These are phyloP conservation scores for Puffinus mauretanicus DNA, from an alignment of 2,113 vertebrate species.

Conservation along the genomic window DNA sequence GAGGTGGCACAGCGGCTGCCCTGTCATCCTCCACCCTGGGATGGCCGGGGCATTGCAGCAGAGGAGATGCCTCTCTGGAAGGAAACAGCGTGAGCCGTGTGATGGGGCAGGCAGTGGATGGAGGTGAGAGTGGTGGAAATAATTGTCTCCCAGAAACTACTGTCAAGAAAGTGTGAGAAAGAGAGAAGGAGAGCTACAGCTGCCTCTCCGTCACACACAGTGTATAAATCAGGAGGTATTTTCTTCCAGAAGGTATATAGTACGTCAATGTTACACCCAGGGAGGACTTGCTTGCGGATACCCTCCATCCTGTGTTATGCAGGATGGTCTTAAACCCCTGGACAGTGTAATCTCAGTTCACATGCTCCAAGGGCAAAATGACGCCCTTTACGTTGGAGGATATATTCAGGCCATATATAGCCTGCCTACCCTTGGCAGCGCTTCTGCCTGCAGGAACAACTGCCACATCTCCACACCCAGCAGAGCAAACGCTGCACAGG, in stretches of 20 bases:
- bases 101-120: not conserved
- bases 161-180: not conserved
- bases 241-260: not conserved
- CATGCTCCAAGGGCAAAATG: not conserved
- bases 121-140: not conserved
- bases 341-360: not conserved
- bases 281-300: not conserved
- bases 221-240: not conserved
- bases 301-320: not conserved
- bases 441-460: not conserved
- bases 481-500: accelerated
- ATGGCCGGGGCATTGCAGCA: accelerated
- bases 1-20: not conserved
- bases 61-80: not conserved
- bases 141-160: not conserved
- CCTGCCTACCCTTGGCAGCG: not conserved
- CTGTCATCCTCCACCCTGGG: accelerated
- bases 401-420: accelerated
- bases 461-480: not conserved
- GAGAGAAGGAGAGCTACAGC: not conserved
- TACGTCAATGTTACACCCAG: no score
- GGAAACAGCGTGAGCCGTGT: accelerated
- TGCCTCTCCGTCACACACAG: not conserved
- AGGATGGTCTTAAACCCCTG: not conserved
- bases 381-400: not conserved